Evolutionary conservation across 2,113 vertebrate species (phyloP).

Genomic region (Bambusicola thoracicus): DNA sequence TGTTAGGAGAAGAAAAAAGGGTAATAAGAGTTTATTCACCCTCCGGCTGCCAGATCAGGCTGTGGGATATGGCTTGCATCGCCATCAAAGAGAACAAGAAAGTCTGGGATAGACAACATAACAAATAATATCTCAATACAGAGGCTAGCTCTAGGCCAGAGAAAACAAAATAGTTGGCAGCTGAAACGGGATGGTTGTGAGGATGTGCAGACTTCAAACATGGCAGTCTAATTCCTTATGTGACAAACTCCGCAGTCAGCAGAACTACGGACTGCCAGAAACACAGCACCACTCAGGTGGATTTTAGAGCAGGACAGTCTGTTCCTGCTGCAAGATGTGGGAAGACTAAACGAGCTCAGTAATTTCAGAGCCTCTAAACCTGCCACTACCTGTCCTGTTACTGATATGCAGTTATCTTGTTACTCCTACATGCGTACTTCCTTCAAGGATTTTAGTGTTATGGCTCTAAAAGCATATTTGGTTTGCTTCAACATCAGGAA

Average conservation of each 20-base stretch:
- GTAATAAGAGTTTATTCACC: slow-evolving; percentile 6
- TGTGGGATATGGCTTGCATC: not conserved
- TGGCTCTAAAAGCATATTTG: slow-evolving; percentile 21
- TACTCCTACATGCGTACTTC: slow-evolving; percentile 38
- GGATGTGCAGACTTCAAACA: not conserved
- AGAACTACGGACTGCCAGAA: slow-evolving; percentile 19
- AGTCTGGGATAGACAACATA: not conserved
- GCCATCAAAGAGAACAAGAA: not conserved
- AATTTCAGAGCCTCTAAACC: slow-evolving; percentile 64
- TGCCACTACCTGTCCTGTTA: slow-evolving; percentile 68
- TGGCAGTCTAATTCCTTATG: not conserved
- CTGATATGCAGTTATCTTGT: slow-evolving; percentile 69
- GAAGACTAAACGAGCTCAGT: slow-evolving; percentile 60
- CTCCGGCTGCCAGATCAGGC: slow-evolving; percentile 42
- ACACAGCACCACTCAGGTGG: slow-evolving; percentile 22
- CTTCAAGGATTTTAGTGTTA: slow-evolving; percentile 26
- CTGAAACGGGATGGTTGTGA: not conserved
- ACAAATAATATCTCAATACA: not conserved
- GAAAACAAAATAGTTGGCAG: not conserved
- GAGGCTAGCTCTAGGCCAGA: not conserved
- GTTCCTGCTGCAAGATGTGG: slow-evolving; percentile 63
- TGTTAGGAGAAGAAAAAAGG: not conserved
- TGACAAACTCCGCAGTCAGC: slow-evolving; percentile 13
- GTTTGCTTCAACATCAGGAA: slow-evolving; percentile 38
- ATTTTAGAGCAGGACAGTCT: slow-evolving; percentile 40